phyloP scores from a whole-genome alignment of 2,113 vertebrate genomes.

The Campylomormyrus numenius region DNA sequence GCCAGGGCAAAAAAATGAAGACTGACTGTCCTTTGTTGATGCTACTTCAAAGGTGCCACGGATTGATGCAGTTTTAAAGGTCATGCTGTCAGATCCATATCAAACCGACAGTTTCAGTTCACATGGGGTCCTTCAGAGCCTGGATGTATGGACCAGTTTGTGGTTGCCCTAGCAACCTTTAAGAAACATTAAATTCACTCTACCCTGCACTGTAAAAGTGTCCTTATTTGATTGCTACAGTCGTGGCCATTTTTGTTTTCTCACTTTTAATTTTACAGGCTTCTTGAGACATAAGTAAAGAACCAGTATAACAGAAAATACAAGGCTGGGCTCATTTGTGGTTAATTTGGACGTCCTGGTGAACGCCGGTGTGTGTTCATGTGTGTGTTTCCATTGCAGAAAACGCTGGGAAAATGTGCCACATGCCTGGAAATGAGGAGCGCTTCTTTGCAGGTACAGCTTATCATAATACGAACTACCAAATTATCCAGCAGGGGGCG shows the following conservation, averaged over 20 bases:
- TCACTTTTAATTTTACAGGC: not conserved
- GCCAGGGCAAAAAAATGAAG: not conserved
- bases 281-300: not conserved
- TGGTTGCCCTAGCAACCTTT: not conserved
- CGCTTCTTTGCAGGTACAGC: constrained; percentile 81
- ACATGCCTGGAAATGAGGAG: constrained; percentile 95
- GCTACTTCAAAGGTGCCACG: not conserved
- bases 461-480: not conserved
- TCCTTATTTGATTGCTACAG: not conserved
- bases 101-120: not conserved
- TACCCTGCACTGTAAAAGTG: not conserved
- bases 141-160: not conserved
- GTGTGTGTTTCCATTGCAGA: constrained; percentile 59
- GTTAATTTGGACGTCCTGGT: not conserved
- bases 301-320: not conserved
- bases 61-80: not conserved
- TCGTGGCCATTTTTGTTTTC: not conserved
- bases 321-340: not conserved
- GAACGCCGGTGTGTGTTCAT: not conserved
- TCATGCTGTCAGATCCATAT: not conserved
- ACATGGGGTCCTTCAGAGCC: not conserved
- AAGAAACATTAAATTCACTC: not conserved
- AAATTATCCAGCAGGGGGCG: not conserved
- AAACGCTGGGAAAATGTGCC: constrained; percentile 91
- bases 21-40: not conserved